Percentiles rank a stretch among this genome's conserved stretches.
These are phyloP conservation scores for Alloscopus bannaensis DNA, from an alignment of 2,888 invertebrate species.

Conservation along the genomic window DNA sequence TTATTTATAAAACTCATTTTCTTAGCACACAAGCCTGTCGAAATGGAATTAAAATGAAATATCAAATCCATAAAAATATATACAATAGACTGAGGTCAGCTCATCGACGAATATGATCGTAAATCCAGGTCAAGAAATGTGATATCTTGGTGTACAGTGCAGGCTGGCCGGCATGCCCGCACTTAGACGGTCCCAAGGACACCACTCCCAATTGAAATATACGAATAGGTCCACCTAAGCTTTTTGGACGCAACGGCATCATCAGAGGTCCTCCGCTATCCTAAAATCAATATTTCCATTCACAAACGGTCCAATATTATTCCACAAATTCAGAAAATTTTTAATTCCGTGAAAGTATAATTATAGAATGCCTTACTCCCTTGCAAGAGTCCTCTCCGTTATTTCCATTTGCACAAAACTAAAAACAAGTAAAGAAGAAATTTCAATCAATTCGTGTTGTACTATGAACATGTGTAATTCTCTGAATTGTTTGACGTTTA, in stretches of 20 bases:
- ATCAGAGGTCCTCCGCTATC: constrained; percentile 63
- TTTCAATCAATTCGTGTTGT: neutral
- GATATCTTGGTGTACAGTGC: constrained; percentile 64
- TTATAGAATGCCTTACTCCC: constrained; percentile 27
- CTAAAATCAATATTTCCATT: no score
- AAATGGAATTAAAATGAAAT: neutral
- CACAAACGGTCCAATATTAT: neutral
- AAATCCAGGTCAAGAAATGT: constrained; percentile 59
- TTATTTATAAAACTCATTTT: constrained; percentile 3
- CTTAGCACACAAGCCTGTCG: neutral
- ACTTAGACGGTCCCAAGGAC: constrained; percentile 54
- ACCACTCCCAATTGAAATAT: constrained; percentile 65
- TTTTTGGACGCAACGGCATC: constrained; percentile 45
- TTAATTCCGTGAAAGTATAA: neutral
- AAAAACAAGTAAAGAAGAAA: neutral
- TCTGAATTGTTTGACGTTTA: no score
- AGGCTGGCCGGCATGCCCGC: constrained; percentile 61
- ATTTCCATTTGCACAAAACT: constrained; percentile 66
- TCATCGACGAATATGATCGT: constrained; percentile 50
- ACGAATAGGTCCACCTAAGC: constrained; percentile 17
- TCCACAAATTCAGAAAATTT: neutral
- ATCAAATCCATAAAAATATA: neutral
- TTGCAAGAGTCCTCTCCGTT: constrained; percentile 55
- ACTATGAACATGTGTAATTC: no score
- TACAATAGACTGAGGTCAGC: neutral